Base-by-base conservation (phyloP, 2,797 vertebrate species). In the Chaetodon trifasciatus region DNA sequence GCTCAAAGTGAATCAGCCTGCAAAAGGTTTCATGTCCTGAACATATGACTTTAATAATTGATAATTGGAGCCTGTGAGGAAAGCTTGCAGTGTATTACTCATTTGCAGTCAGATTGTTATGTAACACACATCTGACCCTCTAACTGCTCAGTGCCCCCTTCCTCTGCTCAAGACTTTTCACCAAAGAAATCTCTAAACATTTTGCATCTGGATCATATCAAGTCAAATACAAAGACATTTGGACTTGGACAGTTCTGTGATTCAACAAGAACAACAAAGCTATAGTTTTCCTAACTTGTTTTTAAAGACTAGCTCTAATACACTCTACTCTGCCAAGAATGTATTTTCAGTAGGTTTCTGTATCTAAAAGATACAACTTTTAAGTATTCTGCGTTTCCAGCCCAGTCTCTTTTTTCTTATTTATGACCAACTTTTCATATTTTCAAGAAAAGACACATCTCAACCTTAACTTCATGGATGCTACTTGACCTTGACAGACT, bases 1-100 rank as follows among this genome's bases (percentile, higher is more conserved):
- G 50, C 15, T 12, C 11, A 4, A 23, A 9, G 8, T 32, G 49
- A 39, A 69, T 55, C 57, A 39, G 47, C 23, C 58, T 73, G 56
- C 62, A 47, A 17, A 63, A 70, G 67, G 68, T 67, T 81, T 74
- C 49, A 55, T 37, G 60, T 76, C 63, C 75, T 21, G 60, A 82
- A 78, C 82, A 69, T 55, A 35, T 81, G 37, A 78, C 76, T 52
- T 88, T 39, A 85, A 90, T 85, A 85, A 86, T 88, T 86, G 80
- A 86, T 70, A 44, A 60, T 39, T 35, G 39, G 74, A 76, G 79
- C 50, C 53, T 12, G 35, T n/a, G 69, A 55, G 73, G 64, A 65
- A 74, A 42, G 76, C 40, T 53, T 79, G 78, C 52, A 62, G 60
- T 12, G 73, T 62, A 65, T 83, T 60, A 82, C 80, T 85, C 76